Base-by-base conservation (phyloP, 1,140 invertebrate species). In the Battus philenor region DNA sequence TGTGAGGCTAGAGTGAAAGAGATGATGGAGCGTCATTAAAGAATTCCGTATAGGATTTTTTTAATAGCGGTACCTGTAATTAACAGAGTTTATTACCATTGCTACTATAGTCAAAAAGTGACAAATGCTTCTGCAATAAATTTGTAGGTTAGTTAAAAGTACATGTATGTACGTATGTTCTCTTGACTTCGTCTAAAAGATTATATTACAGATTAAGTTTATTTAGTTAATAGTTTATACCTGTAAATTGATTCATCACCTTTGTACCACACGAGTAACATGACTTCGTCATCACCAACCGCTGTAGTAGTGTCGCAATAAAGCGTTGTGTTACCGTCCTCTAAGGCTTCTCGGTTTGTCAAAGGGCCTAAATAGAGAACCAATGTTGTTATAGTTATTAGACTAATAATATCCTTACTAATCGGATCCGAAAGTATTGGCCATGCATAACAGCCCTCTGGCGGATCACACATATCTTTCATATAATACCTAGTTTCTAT, bases 261-360 rank as follows among this genome's bases (percentile, higher is more conserved):
- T 66, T 90, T 91, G 77, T 92, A 93, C 92, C 92, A 93, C 12
- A 93, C 87, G 17, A 93, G 87, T 68, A 93, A 88, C 68, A 89
- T 88, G 15, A 92, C 87, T 60, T 88, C 87, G 56, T 94, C 93
- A 41, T 88, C 86, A 8, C 74, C 59, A 7, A 83, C 82, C 3
- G 82, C 81, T 0, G 89, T 86, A 7, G 66, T 55, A 10, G 68
- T 51, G 63, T 92, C 89, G 66, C 93, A 94, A 27, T 89, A 88
- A 32, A 94, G 82, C 22, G 86, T 85, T 1, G 88, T 90, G 47
- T 86, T 88, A 44, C 89, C 88, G 7, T 89, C 90, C 45, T 91
- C 88, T 16, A 93, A 87, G 2, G 90, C 90, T 52, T 90, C 88
- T 45, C 90, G 87, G 33, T 86, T 67, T 61, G 78, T 67, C 20